Percentiles rank a stretch among this genome's conserved stretches.
phyloP scores from a whole-genome alignment of 2,888 invertebrate species.

The Pasiphila rectangulata region DNA sequence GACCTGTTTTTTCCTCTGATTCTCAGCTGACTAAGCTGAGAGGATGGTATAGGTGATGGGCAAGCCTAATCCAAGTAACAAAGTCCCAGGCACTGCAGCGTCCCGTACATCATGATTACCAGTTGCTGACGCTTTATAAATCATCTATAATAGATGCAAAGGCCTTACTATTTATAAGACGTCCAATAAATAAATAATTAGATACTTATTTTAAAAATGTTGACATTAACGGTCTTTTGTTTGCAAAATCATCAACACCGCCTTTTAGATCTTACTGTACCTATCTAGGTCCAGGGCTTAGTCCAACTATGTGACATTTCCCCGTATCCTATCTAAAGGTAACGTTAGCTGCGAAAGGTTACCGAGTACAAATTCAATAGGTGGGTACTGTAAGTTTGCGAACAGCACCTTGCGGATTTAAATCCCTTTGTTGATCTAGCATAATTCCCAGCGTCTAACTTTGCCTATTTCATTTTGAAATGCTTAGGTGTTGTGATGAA shows the following conservation, averaged over 20 bases:
- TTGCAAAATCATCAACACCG: neutral
- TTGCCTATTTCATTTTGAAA: neutral
- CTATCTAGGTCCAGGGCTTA: constrained; percentile 63
- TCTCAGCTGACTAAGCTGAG: too few relatives aligned
- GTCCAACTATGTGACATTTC: constrained; percentile 80
- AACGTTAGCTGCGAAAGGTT: constrained; percentile 66
- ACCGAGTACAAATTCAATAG: constrained; percentile 67
- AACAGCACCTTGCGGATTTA: constrained; percentile 33
- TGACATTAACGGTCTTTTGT: neutral
- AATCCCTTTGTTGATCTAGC: constrained; percentile 28
- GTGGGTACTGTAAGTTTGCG: constrained; percentile 39
- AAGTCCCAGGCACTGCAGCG: too few relatives aligned
- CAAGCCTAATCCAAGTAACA: too few relatives aligned
- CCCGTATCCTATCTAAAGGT: constrained; percentile 75
- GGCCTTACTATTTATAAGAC: too few relatives aligned
- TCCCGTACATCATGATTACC: too few relatives aligned
- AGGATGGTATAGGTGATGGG: too few relatives aligned
- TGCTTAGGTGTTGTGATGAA: neutral
- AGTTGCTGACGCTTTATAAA: too few relatives aligned
- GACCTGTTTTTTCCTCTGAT: too few relatives aligned
- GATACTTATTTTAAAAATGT: neutral
- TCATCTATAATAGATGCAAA: too few relatives aligned
- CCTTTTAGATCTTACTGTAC: constrained; percentile 45
- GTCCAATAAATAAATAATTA: too few relatives aligned
- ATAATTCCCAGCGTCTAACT: constrained; percentile 6